A percentile compares a stretch with the other conserved stretches of the same genome.
Evolutionary conservation across 2,888 invertebrate species (phyloP).

Genomic region (Andrena fulva): DNA sequence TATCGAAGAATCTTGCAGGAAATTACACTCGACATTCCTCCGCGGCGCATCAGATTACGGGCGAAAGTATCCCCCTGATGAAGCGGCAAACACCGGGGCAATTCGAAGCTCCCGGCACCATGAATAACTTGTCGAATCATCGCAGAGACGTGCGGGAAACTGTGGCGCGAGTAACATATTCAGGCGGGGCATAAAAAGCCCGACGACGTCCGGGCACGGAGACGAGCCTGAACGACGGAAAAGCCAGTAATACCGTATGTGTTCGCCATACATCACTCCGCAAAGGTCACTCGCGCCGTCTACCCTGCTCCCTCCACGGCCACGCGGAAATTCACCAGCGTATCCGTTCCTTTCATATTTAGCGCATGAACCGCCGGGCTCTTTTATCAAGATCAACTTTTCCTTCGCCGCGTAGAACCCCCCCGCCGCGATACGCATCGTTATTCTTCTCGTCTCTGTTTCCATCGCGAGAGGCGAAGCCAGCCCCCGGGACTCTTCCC

Average conservation of each 20-base stretch:
- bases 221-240: slow-evolving; percentile 36
- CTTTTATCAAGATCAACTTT: slow-evolving; percentile 59
- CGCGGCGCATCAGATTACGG: not conserved
- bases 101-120: not conserved
- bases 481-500: not conserved
- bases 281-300: slow-evolving; percentile 41
- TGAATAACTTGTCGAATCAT: slow-evolving; percentile 5
- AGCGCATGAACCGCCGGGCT: slow-evolving; percentile 11
- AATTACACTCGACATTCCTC: no score
- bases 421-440: slow-evolving; percentile 35
- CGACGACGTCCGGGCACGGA: slow-evolving; percentile 29
- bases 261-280: slow-evolving; percentile 28
- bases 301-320: not conserved
- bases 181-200: slow-evolving; percentile 36
- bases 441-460: slow-evolving; percentile 46
- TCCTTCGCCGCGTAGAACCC: slow-evolving; percentile 15
- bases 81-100: not conserved
- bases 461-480: not conserved
- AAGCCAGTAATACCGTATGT: slow-evolving; percentile 36
- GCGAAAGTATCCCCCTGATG: not conserved
- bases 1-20: no score
- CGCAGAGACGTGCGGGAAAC: not conserved
- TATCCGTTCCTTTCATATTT: slow-evolving; percentile 47
- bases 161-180: slow-evolving; percentile 29
- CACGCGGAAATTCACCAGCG: slow-evolving; percentile 14